These are phyloP conservation scores for Oncorhynchus kisutch DNA, from an alignment of 2,113 vertebrate genomes.

Conservation along the genomic window DNA sequence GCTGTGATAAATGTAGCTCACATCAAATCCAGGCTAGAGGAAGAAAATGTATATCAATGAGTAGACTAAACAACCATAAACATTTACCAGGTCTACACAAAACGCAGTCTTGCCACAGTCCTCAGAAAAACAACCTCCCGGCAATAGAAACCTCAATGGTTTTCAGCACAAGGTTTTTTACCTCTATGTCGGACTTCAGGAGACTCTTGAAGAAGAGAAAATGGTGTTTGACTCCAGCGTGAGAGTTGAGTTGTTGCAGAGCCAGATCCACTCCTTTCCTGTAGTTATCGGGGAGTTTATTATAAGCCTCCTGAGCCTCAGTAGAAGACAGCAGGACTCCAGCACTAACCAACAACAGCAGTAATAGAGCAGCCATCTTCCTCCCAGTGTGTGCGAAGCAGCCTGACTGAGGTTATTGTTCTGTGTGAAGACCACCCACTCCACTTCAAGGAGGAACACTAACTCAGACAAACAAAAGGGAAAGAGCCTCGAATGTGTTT, in stretches of 20 bases:
- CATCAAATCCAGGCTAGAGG: conserved; percentile 17
- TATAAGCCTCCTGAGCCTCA: conserved; percentile 30
- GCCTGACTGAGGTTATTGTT: not conserved
- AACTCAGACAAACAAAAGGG: not conserved
- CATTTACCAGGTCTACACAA: not conserved
- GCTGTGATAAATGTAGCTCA: conserved; percentile 22
- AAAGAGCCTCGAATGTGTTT: not conserved
- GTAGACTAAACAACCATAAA: not conserved
- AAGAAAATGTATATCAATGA: not conserved
- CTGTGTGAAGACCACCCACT: not conserved
- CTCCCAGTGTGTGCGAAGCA: not conserved
- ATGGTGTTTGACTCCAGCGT: conserved; percentile 51
- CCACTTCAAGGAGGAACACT: not conserved
- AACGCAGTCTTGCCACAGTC: no score
- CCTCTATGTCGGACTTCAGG: conserved; percentile 49
- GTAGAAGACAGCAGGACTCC: conserved; percentile 32
- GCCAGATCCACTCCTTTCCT: conserved; percentile 63
- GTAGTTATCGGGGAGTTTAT: conserved; percentile 34
- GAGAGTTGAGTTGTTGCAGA: conserved; percentile 43
- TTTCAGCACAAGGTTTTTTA: conserved; percentile 28
- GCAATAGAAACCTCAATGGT: not conserved
- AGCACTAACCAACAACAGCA: conserved; percentile 39
- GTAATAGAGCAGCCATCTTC: conserved; percentile 1
- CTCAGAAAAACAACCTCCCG: not conserved
- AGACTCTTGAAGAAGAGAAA: conserved; percentile 64